Evolutionary conservation across 2,113 vertebrate genomes (phyloP), one percentile per base, ranked within the genome.

Genomic region (Mandrillus leucophaeus): DNA sequence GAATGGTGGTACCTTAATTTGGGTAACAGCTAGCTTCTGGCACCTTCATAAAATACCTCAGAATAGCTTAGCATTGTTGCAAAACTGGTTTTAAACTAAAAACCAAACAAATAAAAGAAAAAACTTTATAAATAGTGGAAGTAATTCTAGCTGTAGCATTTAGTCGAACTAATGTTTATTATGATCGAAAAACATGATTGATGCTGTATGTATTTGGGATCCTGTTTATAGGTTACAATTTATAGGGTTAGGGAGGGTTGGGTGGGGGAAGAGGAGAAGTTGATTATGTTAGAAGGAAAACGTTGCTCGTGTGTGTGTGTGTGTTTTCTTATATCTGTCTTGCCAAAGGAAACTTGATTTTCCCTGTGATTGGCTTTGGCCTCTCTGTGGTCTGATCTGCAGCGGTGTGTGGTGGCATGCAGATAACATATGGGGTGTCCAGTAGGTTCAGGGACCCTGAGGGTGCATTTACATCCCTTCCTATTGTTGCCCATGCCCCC

Each of bases 21-120:
- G 98, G 98, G 98, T 97, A 98, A 98, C 98, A 98, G 98, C 98
- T 98, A 96, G 97, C 98, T 98, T 98, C 99, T 98, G 98, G 98
- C 98, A 98, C 99, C 99, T 99, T 99, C 98, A 99, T 99, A 98
- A 99, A 99, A 99, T 99, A 99, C 99, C 99, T 99, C 99, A 99
- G 99, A 99, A 99, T 99, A 99, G 99, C 98, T 99, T 99, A 99
- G 98, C 98, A 98, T 99, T 99, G 98, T 99, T 98, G 97, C 98
- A 98, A 98, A 99, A 98, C 98, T 98, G 99, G 99, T 99, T 99
- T 99, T 99, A 99, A 99, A 99, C 98, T 98, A 97, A 98, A 98
- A 98, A 97, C 96, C 99, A 98, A 98, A 98, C 90, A 83, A 87
- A 87, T 92, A 87, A 87, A 84, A 97, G 98, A 98, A 98, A 98